Conservation (phyloP, 2,113 vertebrate genomes). For the Phaetusa simplex region DNA sequence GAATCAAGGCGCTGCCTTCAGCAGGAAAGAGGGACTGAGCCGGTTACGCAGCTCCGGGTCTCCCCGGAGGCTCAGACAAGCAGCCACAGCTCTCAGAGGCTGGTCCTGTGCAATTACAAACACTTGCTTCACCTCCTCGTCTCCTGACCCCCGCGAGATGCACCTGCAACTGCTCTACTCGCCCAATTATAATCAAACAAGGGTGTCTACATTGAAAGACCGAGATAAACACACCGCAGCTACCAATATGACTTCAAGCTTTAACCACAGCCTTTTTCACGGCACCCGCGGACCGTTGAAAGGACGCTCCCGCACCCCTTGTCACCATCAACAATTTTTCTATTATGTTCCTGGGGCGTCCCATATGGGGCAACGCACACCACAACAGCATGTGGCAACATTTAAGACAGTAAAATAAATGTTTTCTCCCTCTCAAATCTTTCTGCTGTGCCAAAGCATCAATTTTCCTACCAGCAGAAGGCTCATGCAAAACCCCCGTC, state of each 20-base stretch:
- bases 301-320: fast-evolving
- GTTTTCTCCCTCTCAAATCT: not conserved
- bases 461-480: not conserved
- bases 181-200: not conserved
- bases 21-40: not conserved
- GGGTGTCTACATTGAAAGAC: fast-evolving
- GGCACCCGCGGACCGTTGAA: not conserved
- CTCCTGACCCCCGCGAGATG: not conserved
- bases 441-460: not conserved
- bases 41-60: not conserved
- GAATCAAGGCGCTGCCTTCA: not conserved
- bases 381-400: not conserved
- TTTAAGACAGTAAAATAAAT: not conserved
- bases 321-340: not conserved
- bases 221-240: not conserved
- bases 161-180: not conserved
- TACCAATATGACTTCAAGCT: not conserved
- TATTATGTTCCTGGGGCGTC: not conserved
- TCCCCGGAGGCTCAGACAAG: not conserved
- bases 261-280: not conserved
- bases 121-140: not conserved
- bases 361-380: fast-evolving
- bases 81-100: not conserved
- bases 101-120: not conserved
- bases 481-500: not conserved